Base-by-base conservation (phyloP, 2,888 invertebrate genomes). In the Sesia bembeciformis region DNA sequence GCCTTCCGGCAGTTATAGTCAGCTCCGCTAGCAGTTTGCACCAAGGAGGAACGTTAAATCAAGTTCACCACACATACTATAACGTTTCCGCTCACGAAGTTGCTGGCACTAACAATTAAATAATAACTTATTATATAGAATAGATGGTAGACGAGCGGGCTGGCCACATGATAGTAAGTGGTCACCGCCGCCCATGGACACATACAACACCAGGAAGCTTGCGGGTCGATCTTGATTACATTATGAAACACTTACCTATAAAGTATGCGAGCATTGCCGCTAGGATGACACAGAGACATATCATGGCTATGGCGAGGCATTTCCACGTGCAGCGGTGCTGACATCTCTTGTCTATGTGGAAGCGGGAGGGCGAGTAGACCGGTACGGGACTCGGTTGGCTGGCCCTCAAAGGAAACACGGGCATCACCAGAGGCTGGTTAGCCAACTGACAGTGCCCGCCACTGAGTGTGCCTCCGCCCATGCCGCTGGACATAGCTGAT, bases 321-420 rank as follows among this genome's bases (percentile, higher is more conserved):
- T 97, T 97, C 98, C 98, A 98, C 79, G 97, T 96, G 92, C 98
- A 98, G 68, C 96, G 93, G 84, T 96, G 96, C 84, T 95, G 96
- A 90, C 96, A 97, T 68, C 96, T 93, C 89, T 97, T 97, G 91
- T 97, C 96, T 91, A 97, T 96, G 92, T 96, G 96, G 91, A 97
- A 97, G 85, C 97, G 94, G 79, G 96, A 96, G 79, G 96, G 96
- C 72, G 96, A 96, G 91, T 96, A 96, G 38, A 87, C 88, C 4
- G 89, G 89, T 68, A 87, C 89, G 64, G 96, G 96, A 80, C 95
- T 95, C 72, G 96, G 95, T 82, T 95, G 95, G 69, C 94, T 94
- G 76, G 94, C 93, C 60, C 95, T 92, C 69, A 95, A 91, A 52
- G 96, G 96, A 89, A 96, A 96, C 74, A 95, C 96, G 57, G 96